Evolutionary conservation across 2,888 invertebrate genomes (phyloP).

Genomic region (Tenthredo livida): DNA sequence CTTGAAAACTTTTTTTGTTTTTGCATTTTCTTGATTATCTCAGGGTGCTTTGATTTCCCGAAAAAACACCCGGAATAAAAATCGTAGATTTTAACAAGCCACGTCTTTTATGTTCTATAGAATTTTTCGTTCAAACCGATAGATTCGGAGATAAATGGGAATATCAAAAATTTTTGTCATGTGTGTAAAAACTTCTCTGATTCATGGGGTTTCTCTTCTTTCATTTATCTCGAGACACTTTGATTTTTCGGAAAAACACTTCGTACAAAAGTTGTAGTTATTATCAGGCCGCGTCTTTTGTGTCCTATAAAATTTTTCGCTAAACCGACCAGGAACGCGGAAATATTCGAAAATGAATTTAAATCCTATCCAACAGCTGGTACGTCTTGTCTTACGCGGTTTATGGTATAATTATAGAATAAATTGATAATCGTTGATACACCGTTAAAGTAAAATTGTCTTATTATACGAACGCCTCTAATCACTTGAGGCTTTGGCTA

Average conservation of each 20-base stretch:
- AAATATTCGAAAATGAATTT: background rate
- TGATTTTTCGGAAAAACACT: background rate
- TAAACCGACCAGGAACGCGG: too few relatives aligned
- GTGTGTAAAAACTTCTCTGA: background rate
- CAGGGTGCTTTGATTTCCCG: background rate
- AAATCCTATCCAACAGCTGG: too few relatives aligned
- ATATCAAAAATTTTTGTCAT: background rate
- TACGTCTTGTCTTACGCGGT: background rate
- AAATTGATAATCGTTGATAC: constrained; percentile 1
- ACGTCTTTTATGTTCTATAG: background rate
- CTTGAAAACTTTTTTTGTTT: background rate
- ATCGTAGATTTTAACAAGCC: background rate
- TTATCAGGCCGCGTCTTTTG: background rate
- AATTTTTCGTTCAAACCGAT: background rate
- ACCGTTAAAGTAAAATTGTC: constrained; percentile 13
- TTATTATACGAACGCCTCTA: background rate
- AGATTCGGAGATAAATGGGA: background rate
- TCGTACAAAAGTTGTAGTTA: background rate
- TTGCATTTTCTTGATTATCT: background rate
- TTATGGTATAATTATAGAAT: background rate
- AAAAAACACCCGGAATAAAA: background rate
- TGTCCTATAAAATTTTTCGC: background rate
- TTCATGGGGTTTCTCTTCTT: background rate
- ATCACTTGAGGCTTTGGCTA: constrained; percentile 40
- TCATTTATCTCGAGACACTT: background rate